These are phyloP conservation scores for Eupithecia pulchellata DNA, from an alignment of 2,888 invertebrate genomes.

Conservation along the genomic window DNA sequence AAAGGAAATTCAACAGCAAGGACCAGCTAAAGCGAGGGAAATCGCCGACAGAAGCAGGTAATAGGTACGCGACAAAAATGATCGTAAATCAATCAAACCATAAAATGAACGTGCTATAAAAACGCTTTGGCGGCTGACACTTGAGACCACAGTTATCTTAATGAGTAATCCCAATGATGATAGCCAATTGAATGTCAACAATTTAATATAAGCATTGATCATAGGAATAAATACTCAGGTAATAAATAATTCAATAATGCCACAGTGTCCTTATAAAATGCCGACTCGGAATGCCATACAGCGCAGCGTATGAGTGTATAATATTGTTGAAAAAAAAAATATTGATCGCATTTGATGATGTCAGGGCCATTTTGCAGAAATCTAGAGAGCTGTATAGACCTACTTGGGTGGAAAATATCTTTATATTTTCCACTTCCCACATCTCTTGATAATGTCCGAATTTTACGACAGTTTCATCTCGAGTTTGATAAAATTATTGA, in stretches of 20 bases:
- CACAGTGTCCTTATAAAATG: constrained; percentile 27
- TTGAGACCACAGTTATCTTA: constrained; percentile 24
- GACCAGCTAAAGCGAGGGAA: background rate
- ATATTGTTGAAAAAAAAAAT: background rate
- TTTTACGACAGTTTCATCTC: no score
- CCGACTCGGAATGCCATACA: background rate
- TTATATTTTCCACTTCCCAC: no score
- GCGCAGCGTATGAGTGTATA: background rate
- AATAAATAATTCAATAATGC: constrained; percentile 52
- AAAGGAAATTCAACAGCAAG: background rate
- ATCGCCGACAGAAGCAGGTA: background rate
- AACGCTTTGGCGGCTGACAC: constrained; percentile 25
- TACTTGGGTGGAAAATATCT: background rate
- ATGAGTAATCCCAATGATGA: constrained; percentile 29
- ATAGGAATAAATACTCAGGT: constrained; percentile 43
- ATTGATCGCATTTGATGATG: constrained; percentile 1
- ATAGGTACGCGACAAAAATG: no score
- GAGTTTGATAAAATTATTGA: background rate
- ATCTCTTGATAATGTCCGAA: no score
- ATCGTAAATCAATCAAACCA: constrained; percentile 15
- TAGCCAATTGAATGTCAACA: constrained; percentile 45
- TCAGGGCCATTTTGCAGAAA: background rate
- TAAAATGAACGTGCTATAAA: constrained; percentile 16
- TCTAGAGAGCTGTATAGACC: background rate
- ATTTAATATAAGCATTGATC: constrained; percentile 46